These are phyloP conservation scores for Pseudochirops cupreus DNA, from an alignment of 2,797 vertebrate genomes.

Conservation along the genomic window DNA sequence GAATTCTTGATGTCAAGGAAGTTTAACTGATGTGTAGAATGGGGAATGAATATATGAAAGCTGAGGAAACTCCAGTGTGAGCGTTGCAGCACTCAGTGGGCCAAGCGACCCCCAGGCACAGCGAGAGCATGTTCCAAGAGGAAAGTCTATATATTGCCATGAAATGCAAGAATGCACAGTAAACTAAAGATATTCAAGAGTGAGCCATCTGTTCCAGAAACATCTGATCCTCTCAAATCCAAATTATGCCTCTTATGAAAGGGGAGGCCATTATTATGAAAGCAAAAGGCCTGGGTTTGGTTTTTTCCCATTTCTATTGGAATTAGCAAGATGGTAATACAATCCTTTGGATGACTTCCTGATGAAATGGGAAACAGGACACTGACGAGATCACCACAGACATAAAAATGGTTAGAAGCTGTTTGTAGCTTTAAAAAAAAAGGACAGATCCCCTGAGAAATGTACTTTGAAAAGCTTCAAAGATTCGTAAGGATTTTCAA, in stretches of 20 bases:
- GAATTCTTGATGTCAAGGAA: not conserved
- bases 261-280: conserved; percentile 76
- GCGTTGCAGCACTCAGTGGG: not conserved
- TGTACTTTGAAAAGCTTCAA: conserved; percentile 78
- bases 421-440: conserved; percentile 55
- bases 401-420: conserved; percentile 55
- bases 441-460: conserved; percentile 65
- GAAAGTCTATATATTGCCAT: not conserved
- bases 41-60: not conserved
- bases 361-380: conserved; percentile 51
- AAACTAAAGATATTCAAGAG: conserved; percentile 15
- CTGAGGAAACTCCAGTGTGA: not conserved
- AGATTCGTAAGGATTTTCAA: conserved; percentile 82
- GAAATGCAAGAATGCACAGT: conserved; percentile 50
- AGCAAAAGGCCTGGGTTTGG: conserved; percentile 16
- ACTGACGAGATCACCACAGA: conserved; percentile 42
- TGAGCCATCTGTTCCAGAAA: conserved; percentile 48
- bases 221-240: conserved; percentile 2
- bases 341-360: conserved; percentile 50
- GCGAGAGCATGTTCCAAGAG: conserved; percentile 32
- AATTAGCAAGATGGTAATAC: conserved; percentile 33
- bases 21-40: not conserved
- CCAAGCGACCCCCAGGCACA: not conserved
- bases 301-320: conserved; percentile 53
- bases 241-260: conserved; percentile 77